Evolutionary conservation across 2,797 vertebrate species (phyloP), one percentile per base, ranked within the genome.

Genomic region (Sebastes vulpes): DNA sequence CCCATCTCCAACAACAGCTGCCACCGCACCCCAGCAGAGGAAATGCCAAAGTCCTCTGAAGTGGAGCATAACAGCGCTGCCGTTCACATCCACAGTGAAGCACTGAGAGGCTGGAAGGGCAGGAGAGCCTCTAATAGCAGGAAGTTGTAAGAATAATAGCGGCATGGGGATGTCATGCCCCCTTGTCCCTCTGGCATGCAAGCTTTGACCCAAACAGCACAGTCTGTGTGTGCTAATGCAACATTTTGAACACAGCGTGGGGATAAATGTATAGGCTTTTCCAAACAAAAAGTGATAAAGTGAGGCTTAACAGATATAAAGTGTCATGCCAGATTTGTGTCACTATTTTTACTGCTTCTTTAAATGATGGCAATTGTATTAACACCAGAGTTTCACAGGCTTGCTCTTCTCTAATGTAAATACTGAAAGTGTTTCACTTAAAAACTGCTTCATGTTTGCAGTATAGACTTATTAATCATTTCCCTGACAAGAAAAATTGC

Each of bases 1-100:
- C 85, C 76, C 83, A 82, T 88, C 82, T 69, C 64, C 63, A 84
- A 92, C 79, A 88, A 88, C 92, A 92, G 87, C 90, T 89, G 90
- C 90, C 86, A 83, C 87, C 79, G 69, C 92, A 86, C 89, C 89
- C 92, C 83, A 75, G 82, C 79, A 91, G 79, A 94, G 93, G 94
- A 95, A 96, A 94, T 96, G 91, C 95, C 95, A 90, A 79, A 89
- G 92, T 88, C 87, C 73, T 92, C 92, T 94, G 89, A 94, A 95
- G 92, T 93, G 72, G 80, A 91, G 81, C 89, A 90, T 50, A 95
- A 88, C 88, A 91, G 81, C 83, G 54, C 58, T 77, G 84, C 83
- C 75, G 75, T 81, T 89, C 82, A 84, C 87, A 94, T 93, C 82
- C 89, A 90, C 67, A 72, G 64, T 28, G 73, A 82, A 79, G 65